Base-by-base conservation (phyloP, 2,797 vertebrate genomes). In the Gallinago nigripennis region DNA sequence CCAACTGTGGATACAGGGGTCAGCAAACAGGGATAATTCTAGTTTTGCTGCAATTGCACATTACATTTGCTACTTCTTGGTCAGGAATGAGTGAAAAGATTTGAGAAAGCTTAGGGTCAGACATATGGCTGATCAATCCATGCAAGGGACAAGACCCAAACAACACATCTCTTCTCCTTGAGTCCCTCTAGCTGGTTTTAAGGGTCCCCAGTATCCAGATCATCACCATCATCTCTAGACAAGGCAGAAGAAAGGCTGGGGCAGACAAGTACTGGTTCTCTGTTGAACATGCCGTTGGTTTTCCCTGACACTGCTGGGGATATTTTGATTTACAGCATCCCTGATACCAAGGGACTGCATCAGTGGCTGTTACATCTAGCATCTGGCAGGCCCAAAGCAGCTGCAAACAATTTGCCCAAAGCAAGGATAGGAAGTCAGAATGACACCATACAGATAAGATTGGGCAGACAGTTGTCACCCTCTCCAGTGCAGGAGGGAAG, bases 21-120 rank as follows among this genome's bases (percentile, higher is more conserved):
- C 41, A 48, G 46, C 11, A 64, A 50, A 19, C 1, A 7, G 43
- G 71, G 48, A 61, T 45, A 70, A 30, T 33, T n/a, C 39, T 21
- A 43, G n/a, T 4, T 75, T 33, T 50, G 13, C 68, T 86, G 77
- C 54, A 45, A 5, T 4, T 31, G 3, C 0, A 0, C 3, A 5
- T 4, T 15, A 27, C 16, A 4, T 69, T 56, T 56, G 46, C 46
- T 35, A 19, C 70, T 70, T 54, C 28, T 35, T 48, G 43, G 45
- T 4, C 33, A 58, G 41, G 35, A n/a, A 64, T 14, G 37, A 51
- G 17, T 3, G 3, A 27, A 27, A 41, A n/a, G 11, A 50, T 39
- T 18, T 66, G 41, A 66, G 31, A 35, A 31, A 27, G 31, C 2
- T 80, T 45, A 30, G 12, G 39, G 25, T 58, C 51, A 73, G 39